A percentile compares a stretch with the other conserved stretches of the same genome.
Conservation (phyloP, 2,113 vertebrate species). For the Leucopsar rothschildi region DNA sequence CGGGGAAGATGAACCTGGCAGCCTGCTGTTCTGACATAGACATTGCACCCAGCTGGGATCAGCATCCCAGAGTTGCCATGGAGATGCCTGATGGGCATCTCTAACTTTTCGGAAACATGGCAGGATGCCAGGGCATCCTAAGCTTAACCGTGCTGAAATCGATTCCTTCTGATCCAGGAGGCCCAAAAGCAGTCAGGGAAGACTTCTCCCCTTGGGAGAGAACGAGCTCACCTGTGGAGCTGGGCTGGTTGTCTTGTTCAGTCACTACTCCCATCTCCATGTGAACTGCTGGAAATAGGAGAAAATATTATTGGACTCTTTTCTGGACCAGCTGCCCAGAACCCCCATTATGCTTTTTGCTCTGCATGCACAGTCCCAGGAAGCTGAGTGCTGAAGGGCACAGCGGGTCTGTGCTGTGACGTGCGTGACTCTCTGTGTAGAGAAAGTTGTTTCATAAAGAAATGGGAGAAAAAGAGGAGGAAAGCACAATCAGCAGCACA, state of each 20-base stretch:
- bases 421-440: rapidly evolving
- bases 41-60: neutral
- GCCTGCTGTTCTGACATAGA: rapidly evolving
- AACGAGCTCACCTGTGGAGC: neutral
- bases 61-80: neutral
- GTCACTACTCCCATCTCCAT: neutral
- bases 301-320: neutral
- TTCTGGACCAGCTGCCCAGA: neutral
- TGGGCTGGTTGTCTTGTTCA: neutral
- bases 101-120: neutral
- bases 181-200: neutral
- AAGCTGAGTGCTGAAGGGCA: neutral
- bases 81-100: neutral
- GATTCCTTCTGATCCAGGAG: neutral
- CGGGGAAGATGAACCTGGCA: neutral
- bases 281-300: neutral
- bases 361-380: neutral
- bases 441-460: neutral
- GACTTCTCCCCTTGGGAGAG: neutral
- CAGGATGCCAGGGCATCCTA: neutral
- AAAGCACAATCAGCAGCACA: neutral
- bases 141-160: neutral
- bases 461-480: neutral
- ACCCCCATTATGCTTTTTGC: neutral
- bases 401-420: rapidly evolving